These are phyloP conservation scores for Drosophila quadrilineata DNA, from an alignment of 1,140 invertebrate genomes.

Conservation along the genomic window DNA sequence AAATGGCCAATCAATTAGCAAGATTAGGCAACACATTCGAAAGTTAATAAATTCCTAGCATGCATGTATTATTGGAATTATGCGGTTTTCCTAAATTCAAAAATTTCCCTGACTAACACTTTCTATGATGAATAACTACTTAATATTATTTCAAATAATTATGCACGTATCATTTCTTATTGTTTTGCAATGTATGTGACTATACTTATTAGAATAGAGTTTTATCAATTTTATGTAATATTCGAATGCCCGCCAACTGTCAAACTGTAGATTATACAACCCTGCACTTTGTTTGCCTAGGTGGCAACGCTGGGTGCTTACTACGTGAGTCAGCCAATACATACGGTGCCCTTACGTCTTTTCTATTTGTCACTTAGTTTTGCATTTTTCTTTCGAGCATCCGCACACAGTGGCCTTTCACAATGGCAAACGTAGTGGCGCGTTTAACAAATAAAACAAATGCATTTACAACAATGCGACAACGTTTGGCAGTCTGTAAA, in stretches of 20 bases:
- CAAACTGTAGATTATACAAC: slow-evolving; percentile 8
- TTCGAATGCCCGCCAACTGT: slow-evolving; percentile 16
- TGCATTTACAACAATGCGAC: slow-evolving; percentile 28
- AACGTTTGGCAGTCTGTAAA: slow-evolving; percentile 17
- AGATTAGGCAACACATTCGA: not conserved
- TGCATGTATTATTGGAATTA: too few relatives aligned
- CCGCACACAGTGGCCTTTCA: slow-evolving; percentile 11
- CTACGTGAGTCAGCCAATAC: slow-evolving; percentile 1
- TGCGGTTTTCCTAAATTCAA: too few relatives aligned
- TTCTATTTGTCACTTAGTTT: slow-evolving; percentile 58
- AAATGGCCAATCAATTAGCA: not conserved
- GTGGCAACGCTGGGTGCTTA: slow-evolving; percentile 22
- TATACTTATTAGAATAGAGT: not conserved
- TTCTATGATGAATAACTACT: too few relatives aligned
- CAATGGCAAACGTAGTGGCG: slow-evolving; percentile 54
- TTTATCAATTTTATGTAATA: not conserved
- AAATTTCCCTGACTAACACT: too few relatives aligned
- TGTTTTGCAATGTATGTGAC: not conserved
- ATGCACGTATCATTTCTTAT: not conserved
- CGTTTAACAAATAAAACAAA: slow-evolving; percentile 51
- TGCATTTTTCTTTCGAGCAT: slow-evolving; percentile 32
- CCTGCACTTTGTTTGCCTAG: slow-evolving; percentile 8
- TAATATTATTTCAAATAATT: not conserved
- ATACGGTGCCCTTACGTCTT: slow-evolving; percentile 20
- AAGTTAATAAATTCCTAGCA: too few relatives aligned